phyloP scores from a whole-genome alignment of 2,888 invertebrate species.

The Ctenicera cuprea region DNA sequence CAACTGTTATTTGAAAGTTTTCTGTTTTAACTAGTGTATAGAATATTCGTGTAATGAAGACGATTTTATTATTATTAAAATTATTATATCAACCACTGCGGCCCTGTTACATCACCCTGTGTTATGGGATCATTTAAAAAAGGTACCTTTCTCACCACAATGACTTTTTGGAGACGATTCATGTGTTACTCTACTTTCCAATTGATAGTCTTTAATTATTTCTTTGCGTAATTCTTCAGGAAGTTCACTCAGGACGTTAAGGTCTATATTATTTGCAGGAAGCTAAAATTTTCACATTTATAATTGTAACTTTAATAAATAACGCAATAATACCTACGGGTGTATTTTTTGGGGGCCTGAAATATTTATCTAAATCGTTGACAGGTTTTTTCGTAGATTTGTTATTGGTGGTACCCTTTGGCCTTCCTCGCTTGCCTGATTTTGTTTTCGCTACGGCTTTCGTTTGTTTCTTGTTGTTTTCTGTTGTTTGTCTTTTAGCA shows the following conservation, averaged over 20 bases:
- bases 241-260: constrained; percentile 76
- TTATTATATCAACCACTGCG: too few species aligned
- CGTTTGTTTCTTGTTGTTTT: constrained; percentile 33
- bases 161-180: not conserved
- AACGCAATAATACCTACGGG: not conserved
- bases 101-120: too few species aligned
- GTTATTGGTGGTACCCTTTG: constrained; percentile 3
- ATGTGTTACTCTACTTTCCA: constrained; percentile 64
- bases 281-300: constrained; percentile 3
- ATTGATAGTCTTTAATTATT: constrained; percentile 74
- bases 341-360: constrained; percentile 16
- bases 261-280: constrained; percentile 72
- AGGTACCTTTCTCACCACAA: not conserved
- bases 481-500: constrained; percentile 29
- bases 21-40: too few species aligned
- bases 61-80: too few species aligned
- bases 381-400: constrained; percentile 8
- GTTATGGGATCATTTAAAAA: not conserved
- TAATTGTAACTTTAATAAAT: not conserved
- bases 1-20: too few species aligned
- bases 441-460: constrained; percentile 11
- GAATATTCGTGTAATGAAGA: too few species aligned
- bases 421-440: constrained; percentile 15
- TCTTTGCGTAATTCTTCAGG: constrained; percentile 79
- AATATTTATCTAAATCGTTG: constrained; percentile 35